Evolutionary conservation across 1,140 invertebrate species (phyloP).

Genomic region (Temnothorax curvispinosus): DNA sequence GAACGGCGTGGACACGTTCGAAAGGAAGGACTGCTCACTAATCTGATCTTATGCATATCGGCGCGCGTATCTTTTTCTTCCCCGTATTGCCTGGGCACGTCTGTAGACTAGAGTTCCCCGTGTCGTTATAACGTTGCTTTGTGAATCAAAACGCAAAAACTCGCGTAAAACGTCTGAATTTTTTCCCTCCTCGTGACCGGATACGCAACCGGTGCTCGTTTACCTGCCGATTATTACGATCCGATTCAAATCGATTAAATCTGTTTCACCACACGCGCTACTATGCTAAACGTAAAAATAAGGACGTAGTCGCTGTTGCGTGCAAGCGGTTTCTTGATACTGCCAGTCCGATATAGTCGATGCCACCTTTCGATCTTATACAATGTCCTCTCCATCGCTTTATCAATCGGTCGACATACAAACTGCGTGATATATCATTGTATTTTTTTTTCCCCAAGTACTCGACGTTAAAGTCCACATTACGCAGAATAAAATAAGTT

Average conservation of each 20-base stretch:
- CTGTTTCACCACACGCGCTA: constrained; percentile 24
- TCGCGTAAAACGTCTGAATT: constrained; percentile 41
- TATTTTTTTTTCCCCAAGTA: constrained; percentile 57
- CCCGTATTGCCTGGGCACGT: constrained; percentile 63
- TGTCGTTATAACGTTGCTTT: constrained; percentile 57
- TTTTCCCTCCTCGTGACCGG: constrained; percentile 4
- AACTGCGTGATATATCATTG: constrained; percentile 68
- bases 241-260: neutral
- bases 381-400: constrained; percentile 38
- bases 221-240: constrained; percentile 24
- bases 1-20: constrained; percentile 71
- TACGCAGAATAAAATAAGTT: constrained; percentile 82
- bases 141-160: constrained; percentile 63
- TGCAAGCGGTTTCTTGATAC: constrained; percentile 59
- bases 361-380: constrained; percentile 40
- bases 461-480: constrained; percentile 77
- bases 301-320: constrained; percentile 54
- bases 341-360: constrained; percentile 58
- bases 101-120: constrained; percentile 71
- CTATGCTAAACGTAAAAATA: constrained; percentile 53
- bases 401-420: constrained; percentile 68
- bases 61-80: constrained; percentile 46
- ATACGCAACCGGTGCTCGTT: constrained; percentile 54
- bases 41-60: constrained; percentile 55
- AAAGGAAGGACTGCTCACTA: constrained; percentile 70